Evolutionary conservation across 1,140 invertebrate genomes (phyloP), one percentile per base, ranked within the genome.

Genomic region (Drosophila varians): DNA sequence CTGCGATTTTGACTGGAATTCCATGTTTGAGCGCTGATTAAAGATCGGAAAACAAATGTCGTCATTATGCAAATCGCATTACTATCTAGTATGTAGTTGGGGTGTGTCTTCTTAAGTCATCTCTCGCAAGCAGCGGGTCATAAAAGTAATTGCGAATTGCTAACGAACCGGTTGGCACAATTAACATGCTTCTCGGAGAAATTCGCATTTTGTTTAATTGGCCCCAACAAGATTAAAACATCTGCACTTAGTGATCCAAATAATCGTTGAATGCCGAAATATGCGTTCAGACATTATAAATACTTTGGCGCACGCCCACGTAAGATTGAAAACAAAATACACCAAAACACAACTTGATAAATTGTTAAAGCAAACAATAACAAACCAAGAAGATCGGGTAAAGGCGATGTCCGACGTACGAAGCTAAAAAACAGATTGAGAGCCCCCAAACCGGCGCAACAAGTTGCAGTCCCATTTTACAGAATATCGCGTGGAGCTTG

Each of bases 401-500:
- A 9, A 42, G 14, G 7, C 16, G 38, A 70, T 74, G 69, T 83
- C 48, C 55, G 55, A 38, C 47, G 34, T 12, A 54, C 58, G 70
- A 77, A 53, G 42, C 45, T 55, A 28, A 42, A 58, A 26, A 12
- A 19, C 18, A 47, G 51, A 54, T 21, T 47, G 58, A 83, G 58
- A 38, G 31, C 19, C 38, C 42, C 26, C 28, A 84, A 83, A 83
- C 79, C 68, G 78, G 78, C 74, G 70, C 74, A 77, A 82, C 79
- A 84, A 83, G 78, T 83, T 82, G 53, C 64, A 55, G 3, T 14
- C 21, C 42, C 54, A 25, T 55, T 18, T 28, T 23, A 14, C 14
- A n/a, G 9, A 2, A 4, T 60, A 55, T 26, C 1, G 9, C 18
- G 7, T 8, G 8, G 45, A 60, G 60, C 38, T 48, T 53, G 2